Evolutionary conservation across 2,888 invertebrate species (phyloP).

Genomic region (Palloptera scutellata): DNA sequence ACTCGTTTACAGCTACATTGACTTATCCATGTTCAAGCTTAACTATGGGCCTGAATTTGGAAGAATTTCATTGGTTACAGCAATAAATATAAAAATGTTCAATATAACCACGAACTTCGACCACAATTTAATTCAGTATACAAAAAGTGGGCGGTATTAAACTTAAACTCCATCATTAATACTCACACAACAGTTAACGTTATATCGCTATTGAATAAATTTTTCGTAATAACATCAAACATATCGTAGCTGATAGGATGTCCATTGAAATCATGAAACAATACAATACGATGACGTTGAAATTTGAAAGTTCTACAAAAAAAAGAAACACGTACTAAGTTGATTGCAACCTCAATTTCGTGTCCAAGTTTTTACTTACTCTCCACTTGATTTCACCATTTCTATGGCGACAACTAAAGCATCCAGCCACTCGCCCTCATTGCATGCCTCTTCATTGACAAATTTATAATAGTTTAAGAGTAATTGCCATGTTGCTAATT

Average conservation of each 20-base stretch:
- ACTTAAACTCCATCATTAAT: no score
- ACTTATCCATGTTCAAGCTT: no score
- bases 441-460: conserved; percentile 61
- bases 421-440: conserved; percentile 73
- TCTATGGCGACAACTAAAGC: conserved; percentile 69
- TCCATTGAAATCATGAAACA: conserved; percentile 72
- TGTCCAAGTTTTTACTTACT: conserved; percentile 39
- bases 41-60: no score
- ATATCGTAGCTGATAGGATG: conserved; percentile 65
- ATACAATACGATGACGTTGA: conserved; percentile 67
- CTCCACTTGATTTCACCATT: conserved; percentile 62
- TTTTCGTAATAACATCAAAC: conserved; percentile 66
- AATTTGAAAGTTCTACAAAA: conserved; percentile 59
- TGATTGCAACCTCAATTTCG: background rate
- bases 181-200: conserved; percentile 73
- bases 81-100: no score
- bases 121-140: no score
- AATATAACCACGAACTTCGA: no score
- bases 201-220: conserved; percentile 67
- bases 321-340: background rate
- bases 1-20: no score
- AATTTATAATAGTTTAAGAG: conserved; percentile 61
- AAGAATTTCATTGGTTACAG: no score
- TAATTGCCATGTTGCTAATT: conserved; percentile 70
- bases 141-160: no score